Conservation (phyloP, 23 tunicate genomes). For the Trididemnum nubilum region DNA sequence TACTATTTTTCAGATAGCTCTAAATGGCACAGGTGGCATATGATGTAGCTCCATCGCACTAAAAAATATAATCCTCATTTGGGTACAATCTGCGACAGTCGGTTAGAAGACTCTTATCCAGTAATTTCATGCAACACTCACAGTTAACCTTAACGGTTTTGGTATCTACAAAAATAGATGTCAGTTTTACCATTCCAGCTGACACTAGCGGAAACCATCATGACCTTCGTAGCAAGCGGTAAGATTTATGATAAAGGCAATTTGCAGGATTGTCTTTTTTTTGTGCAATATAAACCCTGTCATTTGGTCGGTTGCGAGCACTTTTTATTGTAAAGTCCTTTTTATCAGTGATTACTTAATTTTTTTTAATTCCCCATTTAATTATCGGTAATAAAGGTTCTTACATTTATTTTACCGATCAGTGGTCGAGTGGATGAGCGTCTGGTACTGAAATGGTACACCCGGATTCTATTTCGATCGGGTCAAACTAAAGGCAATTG, state of each 20-base stretch:
- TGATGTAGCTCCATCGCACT: constrained; percentile 19
- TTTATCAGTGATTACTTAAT: neutral
- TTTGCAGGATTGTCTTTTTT: neutral
- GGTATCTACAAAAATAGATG: neutral
- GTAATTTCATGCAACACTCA: constrained; percentile 12
- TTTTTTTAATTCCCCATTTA: constrained; percentile 13
- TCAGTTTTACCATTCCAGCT: constrained; percentile 23
- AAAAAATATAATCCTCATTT: constrained; percentile 10
- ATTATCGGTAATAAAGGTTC: constrained; percentile 22
- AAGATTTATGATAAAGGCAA: neutral
- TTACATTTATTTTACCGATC: too few species aligned
- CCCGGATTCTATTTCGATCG: too few species aligned
- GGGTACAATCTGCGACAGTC: neutral
- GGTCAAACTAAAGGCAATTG: too few species aligned
- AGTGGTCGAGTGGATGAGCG: too few species aligned
- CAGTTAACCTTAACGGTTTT: constrained; percentile 7
- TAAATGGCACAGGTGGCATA: constrained; percentile 18
- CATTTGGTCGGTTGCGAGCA: neutral
- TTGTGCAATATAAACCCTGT: neutral
- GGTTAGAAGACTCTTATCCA: constrained; percentile 5
- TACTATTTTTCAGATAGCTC: constrained; percentile 15
- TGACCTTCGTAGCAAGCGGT: neutral
- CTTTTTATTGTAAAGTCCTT: constrained; percentile 13
- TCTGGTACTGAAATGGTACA: too few species aligned
- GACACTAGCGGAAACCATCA: constrained; percentile 11